Percentiles rank a stretch among this genome's conserved stretches.
Evolutionary conservation across 2,888 invertebrate genomes (phyloP).

Genomic region (Orchesella flavescens): DNA sequence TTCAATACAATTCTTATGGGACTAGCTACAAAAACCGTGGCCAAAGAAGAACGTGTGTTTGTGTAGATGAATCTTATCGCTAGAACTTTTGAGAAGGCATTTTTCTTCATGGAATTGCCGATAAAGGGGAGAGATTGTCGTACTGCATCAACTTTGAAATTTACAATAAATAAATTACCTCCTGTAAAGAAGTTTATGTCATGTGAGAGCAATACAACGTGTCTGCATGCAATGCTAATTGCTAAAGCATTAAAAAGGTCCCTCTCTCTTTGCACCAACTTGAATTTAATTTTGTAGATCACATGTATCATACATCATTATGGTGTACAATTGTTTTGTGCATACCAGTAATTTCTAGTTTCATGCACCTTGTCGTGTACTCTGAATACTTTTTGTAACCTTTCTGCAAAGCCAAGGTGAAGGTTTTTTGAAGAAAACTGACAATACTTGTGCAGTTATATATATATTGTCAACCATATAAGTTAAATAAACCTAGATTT

Average conservation of each 20-base stretch:
- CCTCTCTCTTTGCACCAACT: neutral
- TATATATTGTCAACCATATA: no score
- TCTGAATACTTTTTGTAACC: no score
- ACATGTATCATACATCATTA: neutral
- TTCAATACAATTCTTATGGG: neutral
- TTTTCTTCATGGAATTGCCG: neutral
- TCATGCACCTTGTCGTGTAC: neutral
- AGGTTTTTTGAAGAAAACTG: neutral
- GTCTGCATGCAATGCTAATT: slow-evolving; percentile 50
- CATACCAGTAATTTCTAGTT: neutral
- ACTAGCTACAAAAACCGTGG: neutral
- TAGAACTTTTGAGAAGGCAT: neutral
- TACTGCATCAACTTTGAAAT: neutral
- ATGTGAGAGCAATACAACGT: slow-evolving; percentile 20
- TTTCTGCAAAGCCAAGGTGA: neutral
- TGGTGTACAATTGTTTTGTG: neutral
- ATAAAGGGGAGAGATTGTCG: neutral
- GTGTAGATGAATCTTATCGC: neutral
- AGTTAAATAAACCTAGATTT: no score
- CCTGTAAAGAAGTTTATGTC: slow-evolving; percentile 21
- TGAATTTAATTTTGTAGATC: neutral
- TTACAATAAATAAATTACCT: neutral
- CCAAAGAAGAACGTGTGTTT: neutral
- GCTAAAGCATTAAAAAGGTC: neutral
- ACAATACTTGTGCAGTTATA: no score